Evolutionary conservation across 2,113 vertebrate genomes (phyloP), one percentile per base, ranked within the genome.

Genomic region (Notarius lentiginosus): DNA sequence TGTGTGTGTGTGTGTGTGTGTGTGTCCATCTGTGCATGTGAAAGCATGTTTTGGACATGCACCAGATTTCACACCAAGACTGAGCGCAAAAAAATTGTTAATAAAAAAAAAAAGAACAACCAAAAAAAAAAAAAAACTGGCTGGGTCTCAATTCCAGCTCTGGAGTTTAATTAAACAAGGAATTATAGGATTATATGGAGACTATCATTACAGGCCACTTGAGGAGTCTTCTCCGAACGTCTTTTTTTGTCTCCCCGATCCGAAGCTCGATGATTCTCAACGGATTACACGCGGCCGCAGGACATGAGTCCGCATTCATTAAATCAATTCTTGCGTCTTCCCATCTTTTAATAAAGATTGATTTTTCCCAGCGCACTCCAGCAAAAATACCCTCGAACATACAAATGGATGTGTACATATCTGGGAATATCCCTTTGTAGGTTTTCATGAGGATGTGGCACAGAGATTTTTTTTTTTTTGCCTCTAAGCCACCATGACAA

Each of bases 101-200:
- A 83, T 53, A 93, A 91, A 92, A 95, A 94, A 94, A 41, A 41
- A 41, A 41, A 41, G 92, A 93, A 91, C 92, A 93, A 93, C 91
- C 93, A 34, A 58, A 79, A 76, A 27, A 73, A 41, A 34, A 34
- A 41, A 70, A 18, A 65, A 91, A 93, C 92, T 94, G 94, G 93
- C 92, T 63, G 86, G 89, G 93, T 93, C 94, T 95, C 94, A 94
- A 95, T 93, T 93, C 94, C 93, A 91, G 93, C 95, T 91, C 91
- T 90, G 93, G 92, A 95, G 95, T 96, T 96, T 96, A 96, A 96
- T 96, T 96, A 96, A 96, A 96, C 95, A 96, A 95, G 95, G 96
- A 96, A 96, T 96, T 96, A 96, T 92, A 93, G 96, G 96, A 96
- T 96, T 96, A 96, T 94, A 93, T 94, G 93, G 94, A 94, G 94